Conservation (phyloP, 2,113 vertebrate genomes). For the Syngnathus floridae region DNA sequence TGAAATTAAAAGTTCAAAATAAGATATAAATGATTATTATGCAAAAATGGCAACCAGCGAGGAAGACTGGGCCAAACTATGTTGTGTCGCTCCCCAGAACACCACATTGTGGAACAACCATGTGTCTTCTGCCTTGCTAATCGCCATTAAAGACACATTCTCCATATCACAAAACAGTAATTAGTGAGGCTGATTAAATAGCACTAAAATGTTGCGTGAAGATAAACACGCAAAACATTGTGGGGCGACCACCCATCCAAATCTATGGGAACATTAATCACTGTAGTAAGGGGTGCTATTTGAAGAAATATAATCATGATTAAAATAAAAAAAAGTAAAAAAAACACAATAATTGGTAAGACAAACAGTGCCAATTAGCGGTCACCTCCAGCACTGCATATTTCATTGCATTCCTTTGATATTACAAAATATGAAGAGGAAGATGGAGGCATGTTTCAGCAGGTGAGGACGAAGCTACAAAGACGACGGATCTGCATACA, state of each 20-base stretch:
- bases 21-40: neutral
- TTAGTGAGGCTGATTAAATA: too few relatives aligned
- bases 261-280: neutral
- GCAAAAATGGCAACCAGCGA: neutral
- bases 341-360: neutral
- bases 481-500: constrained; percentile 55
- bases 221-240: too few relatives aligned
- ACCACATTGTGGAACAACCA: neutral
- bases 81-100: neutral
- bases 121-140: neutral
- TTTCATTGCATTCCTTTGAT: constrained; percentile 8
- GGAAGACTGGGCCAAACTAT: neutral
- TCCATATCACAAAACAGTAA: too few relatives aligned
- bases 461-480: constrained; percentile 27
- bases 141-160: neutral
- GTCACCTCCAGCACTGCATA: constrained; percentile 24
- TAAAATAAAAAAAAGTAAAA: neutral
- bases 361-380: constrained; percentile 46
- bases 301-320: neutral
- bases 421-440: constrained; percentile 18
- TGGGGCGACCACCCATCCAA: too few relatives aligned
- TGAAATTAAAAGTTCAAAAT: neutral
- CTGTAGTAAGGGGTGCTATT: neutral
- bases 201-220: too few relatives aligned
- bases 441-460: constrained; percentile 28